phyloP scores from a whole-genome alignment of 1,140 invertebrate species.

The Formica exsecta region DNA sequence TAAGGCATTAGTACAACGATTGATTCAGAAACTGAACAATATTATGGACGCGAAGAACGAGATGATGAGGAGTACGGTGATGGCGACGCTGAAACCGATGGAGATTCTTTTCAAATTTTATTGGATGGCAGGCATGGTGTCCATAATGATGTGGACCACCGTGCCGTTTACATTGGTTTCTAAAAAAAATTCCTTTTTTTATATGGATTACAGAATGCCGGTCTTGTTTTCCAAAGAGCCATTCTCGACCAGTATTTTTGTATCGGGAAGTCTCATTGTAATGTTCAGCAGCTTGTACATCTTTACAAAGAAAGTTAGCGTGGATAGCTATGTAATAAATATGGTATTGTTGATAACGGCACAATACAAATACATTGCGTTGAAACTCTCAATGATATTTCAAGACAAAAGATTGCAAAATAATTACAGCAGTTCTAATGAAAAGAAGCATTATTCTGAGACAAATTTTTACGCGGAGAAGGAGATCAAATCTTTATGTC shows the following conservation, averaged over 20 bases:
- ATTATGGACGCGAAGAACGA: not conserved
- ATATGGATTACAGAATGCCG: slow-evolving; percentile 22
- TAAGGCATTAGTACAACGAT: not conserved
- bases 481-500: slow-evolving; percentile 13
- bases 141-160: not conserved
- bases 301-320: slow-evolving; percentile 19
- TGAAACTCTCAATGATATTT: slow-evolving; percentile 28
- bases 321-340: slow-evolving; percentile 35
- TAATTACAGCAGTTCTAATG: not conserved
- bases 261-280: slow-evolving; percentile 4
- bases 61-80: not conserved
- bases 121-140: not conserved
- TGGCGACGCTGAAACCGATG: not conserved
- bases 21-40: slow-evolving; percentile 58
- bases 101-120: slow-evolving; percentile 27
- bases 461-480: not conserved
- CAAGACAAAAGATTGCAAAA: not conserved
- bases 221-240: not conserved
- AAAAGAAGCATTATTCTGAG: too few relatives aligned
- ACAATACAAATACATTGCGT: slow-evolving; percentile 29
- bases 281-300: not conserved
- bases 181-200: not conserved
- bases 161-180: not conserved
- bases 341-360: slow-evolving; percentile 14
- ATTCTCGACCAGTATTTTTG: not conserved